Base-by-base conservation (phyloP, 2,113 vertebrate genomes). In the Dolichallabes microphthalmus region DNA sequence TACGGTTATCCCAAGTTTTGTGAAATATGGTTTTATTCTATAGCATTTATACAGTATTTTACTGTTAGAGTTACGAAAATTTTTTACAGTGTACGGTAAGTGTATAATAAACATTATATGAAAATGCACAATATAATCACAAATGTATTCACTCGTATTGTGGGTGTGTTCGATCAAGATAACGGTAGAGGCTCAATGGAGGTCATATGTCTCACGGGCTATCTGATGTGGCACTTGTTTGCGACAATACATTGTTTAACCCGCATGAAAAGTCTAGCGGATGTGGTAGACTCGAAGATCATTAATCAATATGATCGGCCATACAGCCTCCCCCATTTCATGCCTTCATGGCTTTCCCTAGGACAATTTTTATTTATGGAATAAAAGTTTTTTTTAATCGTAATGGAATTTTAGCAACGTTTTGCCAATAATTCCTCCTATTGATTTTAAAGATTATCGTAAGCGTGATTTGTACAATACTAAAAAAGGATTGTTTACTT, bases 241-340 rank as follows among this genome's bases (percentile, higher is more conserved):
- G 92, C 90, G 90, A 92, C 93, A 93, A 90, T 92, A 92, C 88
- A 82, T 87, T 91, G 90, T 87, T 85, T 78, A 71, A 83, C 78
- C 86, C 84, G 55, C 73, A 74, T 55, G 77, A 74, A 63, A 66
- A 53, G 83, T 84, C 60, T 61, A 91, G 91, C 92, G 92, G 93
- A 93, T 92, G 92, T 91, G 92, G 92, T 92, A 91, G 88, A 88
- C 90, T 86, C 82, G 89, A 90, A 92, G 90, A 92, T 93, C 91
- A 96, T 97, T 96, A 96, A 96, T 97, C 95, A 96, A 91, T 88
- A 91, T 90, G 89, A 91, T 92, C 94, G 93, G 92, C 92, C 94
- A 92, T 83, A 90, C 89, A 77, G 85, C 91, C 82, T 90, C 93
- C 92, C 94, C 93, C 88, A 90, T 88, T 89, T 87, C 90, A 87